Percentiles rank a stretch among this genome's conserved stretches.
These are phyloP conservation scores for Cyanoderma ruficeps DNA, from an alignment of 2,113 vertebrate genomes.

Conservation along the genomic window DNA sequence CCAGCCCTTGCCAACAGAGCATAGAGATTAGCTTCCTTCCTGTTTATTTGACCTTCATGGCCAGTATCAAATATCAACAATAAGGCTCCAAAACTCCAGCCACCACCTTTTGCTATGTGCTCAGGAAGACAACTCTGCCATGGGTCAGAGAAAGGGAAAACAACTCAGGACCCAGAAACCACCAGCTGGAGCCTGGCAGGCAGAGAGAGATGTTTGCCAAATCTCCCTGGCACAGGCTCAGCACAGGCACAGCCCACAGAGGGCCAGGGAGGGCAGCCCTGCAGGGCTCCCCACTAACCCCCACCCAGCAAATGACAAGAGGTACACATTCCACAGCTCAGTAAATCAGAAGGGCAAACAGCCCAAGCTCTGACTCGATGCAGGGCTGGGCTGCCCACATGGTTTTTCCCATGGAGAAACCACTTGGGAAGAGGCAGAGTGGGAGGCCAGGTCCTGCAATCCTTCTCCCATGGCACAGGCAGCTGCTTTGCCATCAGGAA, in stretches of 20 bases:
- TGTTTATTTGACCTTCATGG: background rate
- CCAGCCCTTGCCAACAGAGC: background rate
- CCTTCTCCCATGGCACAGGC: background rate
- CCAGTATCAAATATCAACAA: background rate
- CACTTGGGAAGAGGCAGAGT: background rate
- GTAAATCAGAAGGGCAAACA: background rate
- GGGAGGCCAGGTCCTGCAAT: background rate
- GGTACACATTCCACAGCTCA: background rate
- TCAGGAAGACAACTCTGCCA: background rate
- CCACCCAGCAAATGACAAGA: background rate
- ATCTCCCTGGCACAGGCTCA: background rate
- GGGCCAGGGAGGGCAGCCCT: background rate
- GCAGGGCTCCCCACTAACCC: background rate
- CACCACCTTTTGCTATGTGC: background rate
- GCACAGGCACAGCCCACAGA: background rate
- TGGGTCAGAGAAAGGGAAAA: background rate
- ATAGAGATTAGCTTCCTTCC: background rate
- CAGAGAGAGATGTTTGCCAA: background rate
- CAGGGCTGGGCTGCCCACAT: background rate
- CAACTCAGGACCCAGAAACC: background rate
- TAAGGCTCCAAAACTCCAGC: background rate
- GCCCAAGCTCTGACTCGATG: background rate
- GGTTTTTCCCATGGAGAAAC: background rate
- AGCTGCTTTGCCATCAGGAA: background rate
- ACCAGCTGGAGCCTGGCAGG: background rate